Percentiles rank a stretch among this genome's conserved stretches.
Conservation (phyloP, 2,888 invertebrate genomes). For the Pristionchus entomophagus region DNA sequence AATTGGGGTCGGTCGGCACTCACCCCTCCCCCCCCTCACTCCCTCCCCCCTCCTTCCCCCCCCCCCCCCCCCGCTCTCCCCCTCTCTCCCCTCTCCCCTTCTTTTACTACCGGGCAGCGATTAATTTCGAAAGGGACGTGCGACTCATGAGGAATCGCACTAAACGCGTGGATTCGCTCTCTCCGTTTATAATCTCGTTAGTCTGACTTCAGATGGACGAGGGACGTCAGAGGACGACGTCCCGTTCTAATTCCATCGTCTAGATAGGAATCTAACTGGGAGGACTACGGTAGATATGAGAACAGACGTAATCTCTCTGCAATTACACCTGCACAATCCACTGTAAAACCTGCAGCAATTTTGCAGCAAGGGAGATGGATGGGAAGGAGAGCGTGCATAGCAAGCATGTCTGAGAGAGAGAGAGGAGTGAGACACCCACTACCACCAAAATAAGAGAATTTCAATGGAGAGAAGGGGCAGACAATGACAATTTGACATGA, state of each 20-base stretch:
- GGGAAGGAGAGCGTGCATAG: not conserved
- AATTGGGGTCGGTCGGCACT: not conserved
- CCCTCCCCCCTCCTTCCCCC: not conserved
- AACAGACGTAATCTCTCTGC: not conserved
- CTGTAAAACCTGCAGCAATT: no score
- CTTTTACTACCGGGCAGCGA: not conserved
- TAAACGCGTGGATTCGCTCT: no score
- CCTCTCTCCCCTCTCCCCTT: no score
- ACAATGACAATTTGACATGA: not conserved
- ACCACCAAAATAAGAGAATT: not conserved
- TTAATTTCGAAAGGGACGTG: not conserved
- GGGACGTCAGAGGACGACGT: not conserved
- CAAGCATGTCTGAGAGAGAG: not conserved
- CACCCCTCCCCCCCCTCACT: not conserved
- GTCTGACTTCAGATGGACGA: no score
- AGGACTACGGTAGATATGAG: not conserved
- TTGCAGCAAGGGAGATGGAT: not conserved
- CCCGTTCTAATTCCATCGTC: not conserved
- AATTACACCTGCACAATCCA: not conserved
- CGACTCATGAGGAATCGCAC: no score
- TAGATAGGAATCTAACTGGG: not conserved
- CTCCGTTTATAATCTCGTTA: not conserved
- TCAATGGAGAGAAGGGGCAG: not conserved
- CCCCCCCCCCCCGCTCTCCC: no score
- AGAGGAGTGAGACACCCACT: not conserved